A percentile compares a stretch with the other conserved stretches of the same genome.
Evolutionary conservation across 2,797 vertebrate genomes (phyloP).

Genomic region (Eptatretus atami): DNA sequence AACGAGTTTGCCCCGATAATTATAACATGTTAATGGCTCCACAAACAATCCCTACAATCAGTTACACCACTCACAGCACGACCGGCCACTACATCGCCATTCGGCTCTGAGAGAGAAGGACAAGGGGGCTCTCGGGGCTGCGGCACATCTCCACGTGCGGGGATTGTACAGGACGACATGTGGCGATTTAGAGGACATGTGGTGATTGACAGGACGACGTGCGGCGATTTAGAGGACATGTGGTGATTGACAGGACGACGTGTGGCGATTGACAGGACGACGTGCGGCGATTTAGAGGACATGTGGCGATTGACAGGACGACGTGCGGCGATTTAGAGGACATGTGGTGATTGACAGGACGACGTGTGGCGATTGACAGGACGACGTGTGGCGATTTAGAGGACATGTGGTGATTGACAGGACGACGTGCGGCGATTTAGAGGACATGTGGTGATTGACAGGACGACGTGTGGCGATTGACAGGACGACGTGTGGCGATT

Average conservation of each 20-base stretch:
- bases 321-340: no score
- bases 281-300: background rate
- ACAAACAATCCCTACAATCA: no score
- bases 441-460: conserved; percentile 10
- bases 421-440: conserved; percentile 9
- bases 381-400: conserved; percentile 5
- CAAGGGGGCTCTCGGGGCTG: no score
- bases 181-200: no score
- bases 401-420: no score
- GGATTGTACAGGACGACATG: conserved; percentile 5
- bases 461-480: conserved; percentile 9
- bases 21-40: no score
- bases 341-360: conserved; percentile 6
- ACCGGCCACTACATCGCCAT: no score
- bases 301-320: conserved; percentile 3
- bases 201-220: conserved; percentile 9
- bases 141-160: no score
- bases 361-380: conserved; percentile 9
- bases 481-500: conserved; percentile 9
- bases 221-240: no score
- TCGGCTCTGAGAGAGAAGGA: no score
- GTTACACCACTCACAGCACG: no score
- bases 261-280: conserved; percentile 9
- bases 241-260: conserved; percentile 8
- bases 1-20: no score